Base-by-base conservation (phyloP, 1,140 invertebrate genomes). In the Leptoteleia sp. region DNA sequence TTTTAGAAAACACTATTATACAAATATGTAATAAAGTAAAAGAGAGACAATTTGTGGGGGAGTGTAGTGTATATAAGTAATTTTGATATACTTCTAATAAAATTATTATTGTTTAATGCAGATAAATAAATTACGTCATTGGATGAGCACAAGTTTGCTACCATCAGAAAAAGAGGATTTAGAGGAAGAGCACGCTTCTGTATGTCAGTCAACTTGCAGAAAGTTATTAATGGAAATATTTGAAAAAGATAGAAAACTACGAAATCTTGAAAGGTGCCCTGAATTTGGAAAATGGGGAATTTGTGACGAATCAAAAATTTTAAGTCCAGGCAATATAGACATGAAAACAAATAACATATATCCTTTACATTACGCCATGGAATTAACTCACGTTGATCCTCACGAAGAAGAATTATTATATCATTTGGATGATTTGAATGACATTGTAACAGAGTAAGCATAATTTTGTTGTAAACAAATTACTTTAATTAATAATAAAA, bases 341-440 rank as follows among this genome's bases (percentile, higher is more conserved):
- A 82, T 89, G 1, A 89, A 87, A 9, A 85, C 85, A 65, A 85
- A 88, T 70, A 90, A 89, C 6, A 88, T 93, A 62, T 93, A 89
- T 71, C 89, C 91, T 1, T 85, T 93, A 42, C 92, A 93, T 81
- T 70, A 72, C 31, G 90, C 91, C 7, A 86, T 91, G 15, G 85
- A 89, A 35, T 82, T 92, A 9, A 59, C 82, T 13, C 27, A 83
- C 7, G 16, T 42, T n/a, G 48, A 82, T 22, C 65, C 22, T 3
- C 3, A 25, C 6, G 3, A 25, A 3, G 22, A 25, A 25, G 22
- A 25, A 6, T 3, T 25, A 6, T 3, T 25, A 3, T 3, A 25
- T 3, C 22, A 25, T 25, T 3, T 6, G 6, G 22, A 25, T 3
- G 6, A 25, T 25, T 25, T 25, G 6, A 25, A 6, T 3, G 22